Conservation (phyloP, 2,797 vertebrate species). For the Acanthurus leucopareius region DNA sequence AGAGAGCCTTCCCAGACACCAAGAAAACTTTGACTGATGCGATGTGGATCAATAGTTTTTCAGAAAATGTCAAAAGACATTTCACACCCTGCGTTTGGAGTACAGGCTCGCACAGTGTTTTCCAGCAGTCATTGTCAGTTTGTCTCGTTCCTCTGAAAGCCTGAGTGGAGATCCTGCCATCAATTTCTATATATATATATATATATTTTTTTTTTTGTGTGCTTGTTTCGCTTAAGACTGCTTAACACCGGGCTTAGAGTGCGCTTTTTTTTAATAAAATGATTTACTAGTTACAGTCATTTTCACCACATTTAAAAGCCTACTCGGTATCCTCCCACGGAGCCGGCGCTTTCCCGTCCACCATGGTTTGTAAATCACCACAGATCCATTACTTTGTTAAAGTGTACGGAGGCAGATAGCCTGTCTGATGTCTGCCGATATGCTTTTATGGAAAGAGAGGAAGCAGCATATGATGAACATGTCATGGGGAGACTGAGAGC, state of each 20-base stretch:
- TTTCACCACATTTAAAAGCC: slow-evolving; percentile 28
- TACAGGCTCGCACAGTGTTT: slow-evolving; percentile 5
- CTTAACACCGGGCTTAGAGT: slow-evolving; percentile 22
- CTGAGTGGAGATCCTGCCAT: slow-evolving; percentile 4
- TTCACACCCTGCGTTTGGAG: slow-evolving; percentile 47
- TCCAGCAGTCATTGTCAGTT: slow-evolving; percentile 39
- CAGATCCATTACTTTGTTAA: slow-evolving; percentile 72
- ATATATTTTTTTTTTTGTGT: background rate
- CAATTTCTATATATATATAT: slow-evolving; percentile 31
- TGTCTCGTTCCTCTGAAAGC: slow-evolving; percentile 21
- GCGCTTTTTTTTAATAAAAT: slow-evolving; percentile 39
- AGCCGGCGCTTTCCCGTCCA: slow-evolving; percentile 38
- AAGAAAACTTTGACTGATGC: slow-evolving; percentile 72
- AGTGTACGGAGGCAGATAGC: slow-evolving; percentile 52
- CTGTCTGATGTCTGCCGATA: slow-evolving; percentile 67
- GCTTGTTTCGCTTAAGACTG: slow-evolving; percentile 32
- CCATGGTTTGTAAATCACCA: slow-evolving; percentile 63
- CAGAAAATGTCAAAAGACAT: slow-evolving; percentile 69
- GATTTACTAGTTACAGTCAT: slow-evolving; percentile 46
- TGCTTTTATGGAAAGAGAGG: slow-evolving; percentile 64
- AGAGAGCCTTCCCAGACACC: slow-evolving; percentile 61
- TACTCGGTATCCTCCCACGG: slow-evolving; percentile 40
- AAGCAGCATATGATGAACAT: slow-evolving; percentile 61
- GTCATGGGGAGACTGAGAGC: slow-evolving; percentile 45
- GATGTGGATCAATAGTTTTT: slow-evolving; percentile 75